Evolutionary conservation across 2,113 vertebrate genomes (phyloP), one percentile per base, ranked within the genome.

Genomic region (Rhinichthys klamathensis): DNA sequence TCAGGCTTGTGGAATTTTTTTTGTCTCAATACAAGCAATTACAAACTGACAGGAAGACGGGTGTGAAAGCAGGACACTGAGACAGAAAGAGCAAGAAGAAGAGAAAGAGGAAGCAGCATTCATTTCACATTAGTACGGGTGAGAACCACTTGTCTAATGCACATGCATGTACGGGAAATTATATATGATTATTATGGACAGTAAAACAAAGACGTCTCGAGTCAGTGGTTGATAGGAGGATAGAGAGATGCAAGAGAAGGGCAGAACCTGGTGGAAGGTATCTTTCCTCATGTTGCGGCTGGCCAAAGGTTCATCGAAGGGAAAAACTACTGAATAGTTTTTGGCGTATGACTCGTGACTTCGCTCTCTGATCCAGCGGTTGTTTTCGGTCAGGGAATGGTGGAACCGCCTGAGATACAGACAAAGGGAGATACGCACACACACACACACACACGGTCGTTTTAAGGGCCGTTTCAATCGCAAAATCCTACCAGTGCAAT

Each of bases 321-420:
- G 97, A 84, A 99, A 99, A 25, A 98, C 97, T 0, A 99, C 93
- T 0, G 98, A 97, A 89, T 99, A 99, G 91, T 99, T 99, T 90
- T 98, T 99, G 85, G 97, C 96, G 0, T 99, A 99, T 0, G 98
- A 97, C 92, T 99, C 98, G 0, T 99, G 98, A 92, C 98, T 99
- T 63, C 97, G 93, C 90, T 99, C 98, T 3, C 96, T 94, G 85
- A 99, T 94, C 98, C 98, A 99, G 88, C 89, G 94, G 11, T 88
- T 85, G 90, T 98, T 95, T 89, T 90, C 90, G 0, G 96, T 97
- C 87, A 99, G 94, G 0, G 96, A 97, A 85, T 86, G 93, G 72
- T 97, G 98, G 84, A 99, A 99, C 46, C 98, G 95, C 88, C 98
- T 99, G 93, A 86, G 89, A 90, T 1, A 1, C 5, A 2, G n/a